Conservation (phyloP, 2,888 invertebrate species). For the Mythimna pallens region DNA sequence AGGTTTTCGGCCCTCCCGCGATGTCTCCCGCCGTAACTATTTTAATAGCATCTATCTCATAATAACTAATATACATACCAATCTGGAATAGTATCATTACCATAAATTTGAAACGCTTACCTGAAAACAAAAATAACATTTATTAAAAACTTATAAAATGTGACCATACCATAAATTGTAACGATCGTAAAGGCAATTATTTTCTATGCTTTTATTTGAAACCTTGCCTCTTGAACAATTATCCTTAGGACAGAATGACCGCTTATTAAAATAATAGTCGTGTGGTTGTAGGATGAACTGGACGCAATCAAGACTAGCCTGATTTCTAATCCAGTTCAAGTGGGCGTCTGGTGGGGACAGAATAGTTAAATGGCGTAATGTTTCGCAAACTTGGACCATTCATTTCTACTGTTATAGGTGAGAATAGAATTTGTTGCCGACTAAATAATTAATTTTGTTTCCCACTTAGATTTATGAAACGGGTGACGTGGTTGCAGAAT, state of each 20-base stretch:
- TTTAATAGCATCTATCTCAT: slow-evolving; percentile 45
- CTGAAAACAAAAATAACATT: slow-evolving; percentile 71
- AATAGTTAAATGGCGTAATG: slow-evolving; percentile 49
- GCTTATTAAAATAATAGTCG: slow-evolving; percentile 84
- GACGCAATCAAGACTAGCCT: slow-evolving; percentile 71
- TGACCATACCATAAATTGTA: slow-evolving; percentile 59
- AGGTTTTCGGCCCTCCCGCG: slow-evolving; percentile 49
- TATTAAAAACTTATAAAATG: slow-evolving; percentile 63
- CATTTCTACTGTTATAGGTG: slow-evolving; percentile 44
- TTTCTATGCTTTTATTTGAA: slow-evolving; percentile 44
- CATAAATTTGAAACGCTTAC: slow-evolving; percentile 71
- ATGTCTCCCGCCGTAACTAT: slow-evolving; percentile 44
- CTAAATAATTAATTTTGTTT: slow-evolving; percentile 50
- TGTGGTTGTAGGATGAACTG: slow-evolving; percentile 65
- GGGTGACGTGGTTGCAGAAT: slow-evolving; percentile 11
- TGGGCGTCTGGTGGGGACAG: slow-evolving; percentile 51
- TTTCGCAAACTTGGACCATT: slow-evolving; percentile 45
- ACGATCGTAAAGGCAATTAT: slow-evolving; percentile 50
- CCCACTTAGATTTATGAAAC: slow-evolving; percentile 35
- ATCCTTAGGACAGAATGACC: slow-evolving; percentile 81
- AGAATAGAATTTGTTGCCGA: slow-evolving; percentile 40
- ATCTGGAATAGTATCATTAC: slow-evolving; percentile 59
- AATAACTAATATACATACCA: slow-evolving; percentile 64
- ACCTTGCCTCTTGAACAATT: slow-evolving; percentile 71
- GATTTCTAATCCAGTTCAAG: slow-evolving; percentile 77